Conservation (phyloP, 2,888 invertebrate species). For the Notocelia uddmanniana region DNA sequence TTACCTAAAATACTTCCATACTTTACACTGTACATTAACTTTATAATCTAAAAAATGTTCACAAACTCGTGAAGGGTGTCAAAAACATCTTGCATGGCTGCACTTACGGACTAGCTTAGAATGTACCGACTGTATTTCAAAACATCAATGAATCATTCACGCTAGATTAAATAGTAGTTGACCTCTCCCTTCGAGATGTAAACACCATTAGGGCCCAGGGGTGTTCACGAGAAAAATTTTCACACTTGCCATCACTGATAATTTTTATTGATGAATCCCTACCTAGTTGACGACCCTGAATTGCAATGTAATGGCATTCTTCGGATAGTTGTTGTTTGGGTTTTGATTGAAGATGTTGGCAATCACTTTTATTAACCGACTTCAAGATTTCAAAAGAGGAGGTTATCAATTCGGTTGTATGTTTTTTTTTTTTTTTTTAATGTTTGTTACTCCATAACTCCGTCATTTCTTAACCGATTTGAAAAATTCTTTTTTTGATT, state of each 20-base stretch:
- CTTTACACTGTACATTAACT: not conserved
- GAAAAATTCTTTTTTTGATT: no score
- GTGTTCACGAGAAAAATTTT: conserved; percentile 64
- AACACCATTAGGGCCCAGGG: conserved; percentile 78
- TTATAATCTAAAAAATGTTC: not conserved
- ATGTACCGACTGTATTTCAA: conserved; percentile 63
- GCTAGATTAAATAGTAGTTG: conserved; percentile 83
- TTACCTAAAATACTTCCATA: not conserved
- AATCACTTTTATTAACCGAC: no score
- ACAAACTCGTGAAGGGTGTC: conserved; percentile 20
- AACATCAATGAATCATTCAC: conserved; percentile 82
- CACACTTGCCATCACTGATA: conserved; percentile 58
- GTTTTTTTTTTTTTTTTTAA: no score
- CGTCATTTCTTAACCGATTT: no score
- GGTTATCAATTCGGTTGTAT: no score
- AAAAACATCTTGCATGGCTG: conserved; percentile 36
- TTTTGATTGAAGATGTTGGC: conserved; percentile 16
- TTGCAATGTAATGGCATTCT: conserved; percentile 49
- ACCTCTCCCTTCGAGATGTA: conserved; percentile 77
- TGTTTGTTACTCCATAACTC: no score
- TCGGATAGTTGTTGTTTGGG: conserved; percentile 47
- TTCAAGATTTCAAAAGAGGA: no score
- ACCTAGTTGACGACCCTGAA: conserved; percentile 38
- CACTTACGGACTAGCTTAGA: conserved; percentile 31
- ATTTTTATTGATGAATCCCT: conserved; percentile 50